Conservation (phyloP, 1,140 invertebrate genomes). For the Teleogryllus occipitalis region DNA sequence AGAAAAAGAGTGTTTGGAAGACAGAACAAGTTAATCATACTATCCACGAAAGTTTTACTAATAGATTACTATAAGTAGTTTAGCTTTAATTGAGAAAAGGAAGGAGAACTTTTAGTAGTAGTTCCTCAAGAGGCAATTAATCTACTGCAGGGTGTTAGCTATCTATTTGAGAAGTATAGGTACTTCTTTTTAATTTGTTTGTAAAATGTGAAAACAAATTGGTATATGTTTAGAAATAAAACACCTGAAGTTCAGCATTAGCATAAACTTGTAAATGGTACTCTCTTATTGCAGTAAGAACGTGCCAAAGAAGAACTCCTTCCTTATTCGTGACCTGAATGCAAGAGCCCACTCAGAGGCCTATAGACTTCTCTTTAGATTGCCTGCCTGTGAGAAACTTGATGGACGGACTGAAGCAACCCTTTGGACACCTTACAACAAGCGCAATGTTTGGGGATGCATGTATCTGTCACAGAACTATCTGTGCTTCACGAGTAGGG, state of each 20-base stretch:
- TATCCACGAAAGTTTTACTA: too few relatives aligned
- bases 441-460: slow-evolving; percentile 78
- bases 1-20: too few relatives aligned
- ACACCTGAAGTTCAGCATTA: not conserved
- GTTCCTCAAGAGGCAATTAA: not conserved
- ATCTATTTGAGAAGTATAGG: not conserved
- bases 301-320: slow-evolving; percentile 76
- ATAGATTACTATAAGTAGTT: too few relatives aligned
- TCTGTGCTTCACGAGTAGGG: slow-evolving; percentile 91
- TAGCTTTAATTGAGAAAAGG: too few relatives aligned
- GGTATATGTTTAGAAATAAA: too few relatives aligned
- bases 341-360: slow-evolving; percentile 84
- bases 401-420: slow-evolving; percentile 86
- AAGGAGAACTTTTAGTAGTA: too few relatives aligned
- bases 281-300: slow-evolving; percentile 53
- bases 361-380: slow-evolving; percentile 73
- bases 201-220: not conserved
- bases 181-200: not conserved
- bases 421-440: slow-evolving; percentile 93
- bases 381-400: slow-evolving; percentile 81
- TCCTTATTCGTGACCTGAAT: slow-evolving; percentile 89
- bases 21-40: too few relatives aligned
- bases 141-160: not conserved
- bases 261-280: not conserved
- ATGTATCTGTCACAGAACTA: slow-evolving; percentile 91